Base-by-base conservation (phyloP, 35 echinoderm and acorn worm species). In the Strongylocentrotus purpuratus region DNA sequence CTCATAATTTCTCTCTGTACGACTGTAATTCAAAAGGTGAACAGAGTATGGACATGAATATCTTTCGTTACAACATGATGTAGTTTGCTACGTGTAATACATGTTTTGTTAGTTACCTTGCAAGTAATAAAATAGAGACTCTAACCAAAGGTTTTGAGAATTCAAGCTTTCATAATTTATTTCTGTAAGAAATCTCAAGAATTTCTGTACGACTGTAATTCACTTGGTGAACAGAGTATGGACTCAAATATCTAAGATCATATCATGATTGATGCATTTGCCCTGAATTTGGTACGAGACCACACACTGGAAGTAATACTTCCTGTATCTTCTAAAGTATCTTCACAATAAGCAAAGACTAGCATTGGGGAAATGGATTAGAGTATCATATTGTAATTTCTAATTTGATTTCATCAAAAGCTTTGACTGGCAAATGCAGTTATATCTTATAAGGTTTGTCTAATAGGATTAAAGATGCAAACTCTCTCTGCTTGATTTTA, bases 61-160 rank as follows among this genome's bases (percentile, higher is more conserved):
- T 78, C 65, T 78, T 78, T 41, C 35, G 20, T 22, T 78, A 28
- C 65, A 78, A n/a, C 22, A n/a, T 4, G 4, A 22, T 78, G 22
- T 22, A 28, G 20, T 71, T 78, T 78, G 65, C 65, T 28, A 78
- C 22, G 65, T 78, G 65, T n/a, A 22, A 78, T 78, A 78, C 65
- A 78, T 78, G 65, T 78, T 78, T 78, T 78, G 65, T 78, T 78
- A 78, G 65, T 78, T 78, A 78, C 65, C 20, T 78, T n/a, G 28
- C 50, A 10, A 55, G 15, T 55, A n/a, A 78, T 78, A 78, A 4
- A n/a, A 78, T 22, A 7, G 65, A 78, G 65, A 78, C 65, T 78
- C 20, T 78, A 78, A 78, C 50, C 50, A 2, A 14, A 55, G 50
- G 10, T 55, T 55, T 55, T 55, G 10, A 55, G 50, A 12, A 55